A percentile compares a stretch with the other conserved stretches of the same genome.
Evolutionary conservation across 2,888 invertebrate genomes (phyloP).

Genomic region (Resseliella maxima): DNA sequence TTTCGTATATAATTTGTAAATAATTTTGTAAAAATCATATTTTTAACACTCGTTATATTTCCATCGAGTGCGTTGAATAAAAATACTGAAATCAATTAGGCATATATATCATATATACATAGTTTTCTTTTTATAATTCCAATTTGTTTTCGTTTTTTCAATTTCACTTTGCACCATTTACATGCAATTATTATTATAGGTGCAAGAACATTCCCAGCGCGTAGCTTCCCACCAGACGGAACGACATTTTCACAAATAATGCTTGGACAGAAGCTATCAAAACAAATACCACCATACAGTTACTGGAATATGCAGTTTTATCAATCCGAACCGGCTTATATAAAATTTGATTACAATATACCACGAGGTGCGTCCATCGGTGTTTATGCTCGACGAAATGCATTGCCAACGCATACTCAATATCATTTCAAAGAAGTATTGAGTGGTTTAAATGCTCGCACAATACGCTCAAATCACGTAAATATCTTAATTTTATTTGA

Average conservation of each 20-base stretch:
- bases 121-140: too few relatives aligned
- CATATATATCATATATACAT: too few relatives aligned
- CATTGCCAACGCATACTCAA: constrained; percentile 94
- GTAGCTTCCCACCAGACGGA: constrained; percentile 92
- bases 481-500: too few relatives aligned
- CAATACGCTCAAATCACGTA: constrained; percentile 82
- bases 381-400: constrained; percentile 93
- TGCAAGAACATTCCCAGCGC: constrained; percentile 87
- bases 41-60: too few relatives aligned
- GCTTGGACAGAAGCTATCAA: constrained; percentile 86
- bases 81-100: too few relatives aligned
- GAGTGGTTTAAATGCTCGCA: constrained; percentile 88
- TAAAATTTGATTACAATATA: constrained; percentile 94
- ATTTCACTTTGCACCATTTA: too few relatives aligned
- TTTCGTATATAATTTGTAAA: too few relatives aligned
- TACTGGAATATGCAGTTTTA: constrained; percentile 99
- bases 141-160: too few relatives aligned
- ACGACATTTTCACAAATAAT: constrained; percentile 92
- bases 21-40: too few relatives aligned
- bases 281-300: constrained; percentile 91
- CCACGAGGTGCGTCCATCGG: constrained; percentile 93
- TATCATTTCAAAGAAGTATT: constrained; percentile 95
- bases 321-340: constrained; percentile 92
- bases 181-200: constrained; percentile 71
- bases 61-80: too few relatives aligned